These are phyloP conservation scores for Papilio glaucus DNA, from an alignment of 1,140 invertebrate species.

Conservation along the genomic window DNA sequence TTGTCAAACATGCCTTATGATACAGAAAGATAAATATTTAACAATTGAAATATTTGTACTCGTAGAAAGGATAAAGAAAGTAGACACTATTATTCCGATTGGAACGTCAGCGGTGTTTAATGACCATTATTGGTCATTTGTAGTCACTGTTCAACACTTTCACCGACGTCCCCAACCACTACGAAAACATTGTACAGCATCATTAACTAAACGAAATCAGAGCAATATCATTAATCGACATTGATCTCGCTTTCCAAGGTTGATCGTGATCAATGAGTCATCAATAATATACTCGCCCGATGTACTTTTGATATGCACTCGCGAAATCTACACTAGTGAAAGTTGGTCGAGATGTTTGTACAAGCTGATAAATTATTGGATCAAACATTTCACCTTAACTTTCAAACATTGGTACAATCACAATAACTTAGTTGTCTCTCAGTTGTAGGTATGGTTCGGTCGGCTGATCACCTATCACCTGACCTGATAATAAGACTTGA, in stretches of 20 bases:
- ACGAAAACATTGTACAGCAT: constrained; percentile 35
- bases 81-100: not conserved
- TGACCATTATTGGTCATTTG: not conserved
- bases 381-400: constrained; percentile 29
- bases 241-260: constrained; percentile 50
- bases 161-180: not conserved
- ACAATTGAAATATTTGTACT: not conserved
- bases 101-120: not conserved
- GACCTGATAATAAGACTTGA: too few species aligned
- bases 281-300: constrained; percentile 42
- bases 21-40: too few species aligned
- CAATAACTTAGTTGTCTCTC: not conserved
- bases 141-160: not conserved
- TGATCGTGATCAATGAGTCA: constrained; percentile 45
- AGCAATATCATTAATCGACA: constrained; percentile 52
- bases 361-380: constrained; percentile 20
- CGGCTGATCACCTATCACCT: too few species aligned
- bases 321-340: constrained; percentile 37
- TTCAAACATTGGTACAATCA: constrained; percentile 11
- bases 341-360: constrained; percentile 38
- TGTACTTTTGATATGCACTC: constrained; percentile 33
- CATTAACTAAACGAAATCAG: constrained; percentile 47
- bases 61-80: not conserved
- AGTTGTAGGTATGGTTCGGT: too few species aligned
- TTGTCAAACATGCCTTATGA: too few species aligned